A percentile compares a stretch with the other conserved stretches of the same genome.
Conservation (phyloP, 2,888 invertebrate species). For the Dolichopus griseipennis region DNA sequence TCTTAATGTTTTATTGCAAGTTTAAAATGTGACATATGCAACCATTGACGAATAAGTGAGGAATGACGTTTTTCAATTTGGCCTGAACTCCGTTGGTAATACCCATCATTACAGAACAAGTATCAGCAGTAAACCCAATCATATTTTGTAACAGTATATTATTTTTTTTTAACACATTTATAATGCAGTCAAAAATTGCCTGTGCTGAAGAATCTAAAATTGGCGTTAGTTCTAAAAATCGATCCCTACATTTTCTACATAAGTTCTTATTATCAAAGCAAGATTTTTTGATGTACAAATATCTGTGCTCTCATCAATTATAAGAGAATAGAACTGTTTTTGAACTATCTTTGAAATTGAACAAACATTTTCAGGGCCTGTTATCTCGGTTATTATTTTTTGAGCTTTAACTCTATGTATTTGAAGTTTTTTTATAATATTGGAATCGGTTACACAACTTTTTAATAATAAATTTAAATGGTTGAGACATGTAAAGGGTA, state of each 20-base stretch:
- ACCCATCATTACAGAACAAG: conserved; percentile 19
- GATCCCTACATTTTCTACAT: background rate
- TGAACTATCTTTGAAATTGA: conserved; percentile 7
- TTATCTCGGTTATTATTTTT: background rate
- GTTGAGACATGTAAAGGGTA: conserved; percentile 7
- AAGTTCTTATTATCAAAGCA: conserved; percentile 5
- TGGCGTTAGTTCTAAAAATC: conserved; percentile 9
- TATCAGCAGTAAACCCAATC: conserved; percentile 15
- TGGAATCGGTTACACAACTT: conserved; percentile 7
- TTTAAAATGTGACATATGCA: too few relatives aligned
- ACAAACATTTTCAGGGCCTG: conserved; percentile 7
- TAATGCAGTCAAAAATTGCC: conserved; percentile 3
- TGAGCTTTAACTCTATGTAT: conserved; percentile 7
- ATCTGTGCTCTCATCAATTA: too few relatives aligned
- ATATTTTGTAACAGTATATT: conserved; percentile 7
- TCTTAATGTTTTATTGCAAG: too few relatives aligned
- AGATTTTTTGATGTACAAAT: too few relatives aligned
- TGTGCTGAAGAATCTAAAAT: conserved; percentile 9
- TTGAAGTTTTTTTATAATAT: background rate
- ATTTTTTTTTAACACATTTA: conserved; percentile 9
- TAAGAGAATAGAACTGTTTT: conserved; percentile 9
- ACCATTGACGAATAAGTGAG: too few relatives aligned
- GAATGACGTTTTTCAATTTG: conserved; percentile 13
- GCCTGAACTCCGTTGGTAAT: conserved; percentile 18
- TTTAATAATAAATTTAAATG: conserved; percentile 9